Evolutionary conservation across 2,888 invertebrate species (phyloP).

Genomic region (Drosophila atripex): DNA sequence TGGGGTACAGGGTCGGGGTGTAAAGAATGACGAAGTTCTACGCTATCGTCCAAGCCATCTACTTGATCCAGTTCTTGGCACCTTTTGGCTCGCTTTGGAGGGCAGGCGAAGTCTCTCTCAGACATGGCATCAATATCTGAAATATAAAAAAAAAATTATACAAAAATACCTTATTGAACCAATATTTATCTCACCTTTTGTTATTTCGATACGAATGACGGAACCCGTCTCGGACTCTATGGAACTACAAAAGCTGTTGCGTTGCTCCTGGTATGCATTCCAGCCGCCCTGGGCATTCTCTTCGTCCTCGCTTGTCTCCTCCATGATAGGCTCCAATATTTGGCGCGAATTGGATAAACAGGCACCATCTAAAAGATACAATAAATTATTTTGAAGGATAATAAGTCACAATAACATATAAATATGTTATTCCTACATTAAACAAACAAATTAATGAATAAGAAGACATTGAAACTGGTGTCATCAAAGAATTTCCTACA

Average conservation of each 20-base stretch:
- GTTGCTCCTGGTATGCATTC: slow-evolving; percentile 78
- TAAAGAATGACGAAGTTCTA: slow-evolving; percentile 65
- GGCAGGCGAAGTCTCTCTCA: slow-evolving; percentile 90
- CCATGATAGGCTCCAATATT: slow-evolving; percentile 92
- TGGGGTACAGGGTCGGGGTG: slow-evolving; percentile 64
- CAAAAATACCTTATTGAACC: not conserved
- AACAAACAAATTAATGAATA: not conserved
- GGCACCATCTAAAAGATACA: slow-evolving; percentile 71
- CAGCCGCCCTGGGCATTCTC: slow-evolving; percentile 81
- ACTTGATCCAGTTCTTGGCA: slow-evolving; percentile 82
- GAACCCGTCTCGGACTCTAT: slow-evolving; percentile 93
- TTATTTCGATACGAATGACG: slow-evolving; percentile 89
- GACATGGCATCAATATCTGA: slow-evolving; percentile 85
- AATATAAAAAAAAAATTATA: not conserved
- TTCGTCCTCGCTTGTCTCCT: slow-evolving; percentile 93
- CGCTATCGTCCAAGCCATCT: slow-evolving; percentile 66
- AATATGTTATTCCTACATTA: too few species aligned
- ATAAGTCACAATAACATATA: too few species aligned
- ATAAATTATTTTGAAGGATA: not conserved
- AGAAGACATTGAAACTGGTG: not conserved
- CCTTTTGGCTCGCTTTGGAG: slow-evolving; percentile 89
- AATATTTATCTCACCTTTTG: slow-evolving; percentile 73
- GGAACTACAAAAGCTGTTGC: slow-evolving; percentile 83
- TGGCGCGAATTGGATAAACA: slow-evolving; percentile 82
- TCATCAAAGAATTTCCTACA: too few species aligned